phyloP scores from a whole-genome alignment of 2,888 invertebrate genomes.

The Gymnosoma rotundatum region DNA sequence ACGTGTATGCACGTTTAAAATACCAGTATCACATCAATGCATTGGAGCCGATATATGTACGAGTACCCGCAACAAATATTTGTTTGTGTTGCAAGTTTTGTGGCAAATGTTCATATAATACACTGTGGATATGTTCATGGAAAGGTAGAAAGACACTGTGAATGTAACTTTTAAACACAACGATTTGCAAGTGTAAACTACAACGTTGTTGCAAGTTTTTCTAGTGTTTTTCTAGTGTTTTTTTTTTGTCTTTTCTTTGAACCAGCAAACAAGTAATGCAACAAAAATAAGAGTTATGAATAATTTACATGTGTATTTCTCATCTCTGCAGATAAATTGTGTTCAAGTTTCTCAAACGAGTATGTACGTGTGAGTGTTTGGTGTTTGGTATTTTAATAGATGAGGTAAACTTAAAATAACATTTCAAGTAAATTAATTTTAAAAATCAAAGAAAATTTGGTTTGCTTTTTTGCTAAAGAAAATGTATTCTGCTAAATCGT shows the following conservation, averaged over 20 bases:
- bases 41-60: neutral
- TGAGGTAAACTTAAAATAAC: neutral
- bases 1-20: neutral
- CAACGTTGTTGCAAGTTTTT: conserved; percentile 38
- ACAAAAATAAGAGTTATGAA: conserved; percentile 26
- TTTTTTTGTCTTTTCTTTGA: neutral
- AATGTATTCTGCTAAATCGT: neutral
- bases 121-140: neutral
- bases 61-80: conserved; percentile 7
- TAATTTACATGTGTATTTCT: conserved; percentile 35
- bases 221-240: conserved; percentile 1
- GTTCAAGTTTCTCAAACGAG: no score
- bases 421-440: conserved; percentile 1
- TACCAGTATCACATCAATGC: conserved; percentile 10
- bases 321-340: neutral
- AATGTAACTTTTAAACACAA: conserved; percentile 32
- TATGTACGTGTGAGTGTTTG: neutral
- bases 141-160: neutral
- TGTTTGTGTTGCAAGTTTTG: conserved; percentile 24
- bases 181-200: conserved; percentile 32
- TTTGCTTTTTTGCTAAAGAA: conserved; percentile 6
- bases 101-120: neutral
- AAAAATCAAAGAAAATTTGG: neutral
- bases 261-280: neutral
- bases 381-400: conserved; percentile 17